phyloP scores from a whole-genome alignment of 2,797 vertebrate genomes.

The Onychomys leucogaster region DNA sequence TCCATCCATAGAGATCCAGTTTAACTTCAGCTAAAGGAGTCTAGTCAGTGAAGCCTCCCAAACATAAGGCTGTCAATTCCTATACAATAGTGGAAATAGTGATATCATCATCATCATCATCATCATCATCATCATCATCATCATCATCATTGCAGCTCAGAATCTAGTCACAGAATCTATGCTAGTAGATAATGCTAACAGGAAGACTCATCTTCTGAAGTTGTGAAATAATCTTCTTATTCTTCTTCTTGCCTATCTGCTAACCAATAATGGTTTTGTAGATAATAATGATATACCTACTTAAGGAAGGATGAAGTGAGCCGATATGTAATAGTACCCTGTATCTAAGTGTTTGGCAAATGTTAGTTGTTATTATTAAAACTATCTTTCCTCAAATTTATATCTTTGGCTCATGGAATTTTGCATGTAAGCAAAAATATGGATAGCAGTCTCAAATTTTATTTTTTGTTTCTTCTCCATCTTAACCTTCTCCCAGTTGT shows the following conservation, averaged over 20 bases:
- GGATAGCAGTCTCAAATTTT: constrained; percentile 7
- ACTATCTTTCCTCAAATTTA: constrained; percentile 1
- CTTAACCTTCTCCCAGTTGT: neutral
- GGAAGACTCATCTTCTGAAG: neutral
- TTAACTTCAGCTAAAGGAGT: neutral
- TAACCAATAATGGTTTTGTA: constrained; percentile 14
- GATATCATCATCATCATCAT: too few relatives aligned
- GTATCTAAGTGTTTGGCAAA: neutral
- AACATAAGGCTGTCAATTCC: neutral
- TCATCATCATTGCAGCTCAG: neutral
- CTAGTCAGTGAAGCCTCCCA: neutral
- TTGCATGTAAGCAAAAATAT: constrained; percentile 46
- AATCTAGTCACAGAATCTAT: neutral
- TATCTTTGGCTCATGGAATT: neutral
- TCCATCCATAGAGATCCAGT: neutral
- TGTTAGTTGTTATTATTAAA: neutral
- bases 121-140: neutral
- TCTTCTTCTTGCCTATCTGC: neutral
- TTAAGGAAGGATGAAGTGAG: constrained; percentile 14
- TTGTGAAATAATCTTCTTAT: neutral
- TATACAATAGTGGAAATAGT: neutral
- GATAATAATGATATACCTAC: neutral
- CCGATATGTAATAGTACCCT: neutral
- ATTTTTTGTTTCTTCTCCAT: constrained; percentile 30
- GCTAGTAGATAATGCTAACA: neutral